Conservation (phyloP, 2,888 invertebrate species). For the Chymomyza amoena region DNA sequence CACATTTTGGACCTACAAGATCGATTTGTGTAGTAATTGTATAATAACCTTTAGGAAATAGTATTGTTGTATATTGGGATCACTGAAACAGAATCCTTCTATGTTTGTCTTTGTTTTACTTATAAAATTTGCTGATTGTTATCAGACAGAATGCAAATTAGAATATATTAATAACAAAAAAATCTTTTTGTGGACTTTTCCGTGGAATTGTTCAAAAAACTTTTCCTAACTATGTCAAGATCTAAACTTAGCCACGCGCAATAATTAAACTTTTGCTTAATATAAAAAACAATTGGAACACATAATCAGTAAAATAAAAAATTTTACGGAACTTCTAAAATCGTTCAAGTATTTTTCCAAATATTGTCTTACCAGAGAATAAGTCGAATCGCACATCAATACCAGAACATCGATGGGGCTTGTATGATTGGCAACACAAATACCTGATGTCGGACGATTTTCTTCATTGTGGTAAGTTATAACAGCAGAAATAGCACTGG, state of each 20-base stretch:
- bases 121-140: too few relatives aligned
- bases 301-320: neutral
- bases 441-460: conserved; percentile 89
- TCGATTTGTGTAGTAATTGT: too few relatives aligned
- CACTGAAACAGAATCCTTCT: too few relatives aligned
- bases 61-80: too few relatives aligned
- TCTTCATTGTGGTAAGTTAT: conserved; percentile 92
- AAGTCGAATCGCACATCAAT: conserved; percentile 97
- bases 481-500: conserved; percentile 93
- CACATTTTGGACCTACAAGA: too few relatives aligned
- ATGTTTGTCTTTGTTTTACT: too few relatives aligned
- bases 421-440: conserved; percentile 99
- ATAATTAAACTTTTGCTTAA: too few relatives aligned
- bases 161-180: too few relatives aligned
- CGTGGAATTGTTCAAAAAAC: too few relatives aligned
- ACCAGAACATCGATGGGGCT: conserved; percentile 98
- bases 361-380: conserved; percentile 90
- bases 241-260: neutral
- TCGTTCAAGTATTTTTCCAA: conserved; percentile 3
- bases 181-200: too few relatives aligned
- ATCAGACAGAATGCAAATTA: too few relatives aligned
- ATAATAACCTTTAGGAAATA: too few relatives aligned
- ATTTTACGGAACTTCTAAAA: neutral
- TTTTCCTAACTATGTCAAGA: neutral
- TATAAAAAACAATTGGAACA: neutral